Evolutionary conservation across 1,140 invertebrate genomes (phyloP), one percentile per base, ranked within the genome.

Genomic region (Maniola jurtina): DNA sequence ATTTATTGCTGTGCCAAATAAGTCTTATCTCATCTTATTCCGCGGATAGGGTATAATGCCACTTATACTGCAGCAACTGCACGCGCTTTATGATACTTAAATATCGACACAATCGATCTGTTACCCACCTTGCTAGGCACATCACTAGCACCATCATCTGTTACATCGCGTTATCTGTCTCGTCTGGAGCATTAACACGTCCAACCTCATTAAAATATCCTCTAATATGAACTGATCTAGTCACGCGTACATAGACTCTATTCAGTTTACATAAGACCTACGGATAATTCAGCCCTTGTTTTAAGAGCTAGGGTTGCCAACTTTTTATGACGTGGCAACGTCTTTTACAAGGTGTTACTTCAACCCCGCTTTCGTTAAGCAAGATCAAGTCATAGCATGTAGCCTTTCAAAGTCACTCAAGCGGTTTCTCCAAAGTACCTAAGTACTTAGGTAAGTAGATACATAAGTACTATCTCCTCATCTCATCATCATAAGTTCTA

Each of bases 131-230:
- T 4, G 25, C 45, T 35, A 35, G 11, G 14, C 35, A 54, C 76
- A 72, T 65, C 73, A 60, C 70, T 81, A 75, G 35, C 70, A 73
- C 74, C 71, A 76, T 75, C 71, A 78, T 76, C 75, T 74, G 77
- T 81, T 76, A 76, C 68, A 74, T 66, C 67, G 66, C 73, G 77
- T 81, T 86, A 86, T 86, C 83, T 76, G 74, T 77, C 76, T 75
- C 80, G 75, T 74, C 76, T 79, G 61, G 75, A 79, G 73, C 81
- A 86, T 86, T 83, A 84, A 86, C 82, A 86, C 80, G 80, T 82
- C 79, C 77, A 77, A 75, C 71, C 82, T 84, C 80, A 86, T 86
- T 86, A 86, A 77, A 83, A 83, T 77, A 75, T 67, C 64, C 65
- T 69, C 71, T 61, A 64, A 66, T 66, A 65, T 60, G 45, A 52